A percentile compares a stretch with the other conserved stretches of the same genome.
Evolutionary conservation across 2,888 invertebrate genomes (phyloP).

Genomic region (Eristalis tenax): DNA sequence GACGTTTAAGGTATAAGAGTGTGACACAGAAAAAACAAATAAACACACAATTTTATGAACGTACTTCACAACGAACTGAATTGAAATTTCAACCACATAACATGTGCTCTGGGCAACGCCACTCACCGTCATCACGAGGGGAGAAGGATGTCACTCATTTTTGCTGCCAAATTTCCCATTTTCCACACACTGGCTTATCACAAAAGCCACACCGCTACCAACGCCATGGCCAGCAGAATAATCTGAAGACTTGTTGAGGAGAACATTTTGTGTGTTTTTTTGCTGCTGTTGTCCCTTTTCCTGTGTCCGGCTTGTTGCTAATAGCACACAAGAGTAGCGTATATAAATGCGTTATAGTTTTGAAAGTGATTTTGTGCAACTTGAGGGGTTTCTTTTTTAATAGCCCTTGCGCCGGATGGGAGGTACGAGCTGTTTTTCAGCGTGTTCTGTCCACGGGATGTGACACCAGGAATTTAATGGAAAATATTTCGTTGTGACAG

Average conservation of each 20-base stretch:
- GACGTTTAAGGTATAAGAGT: conserved; percentile 81
- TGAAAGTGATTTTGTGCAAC: neutral
- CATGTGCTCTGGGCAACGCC: conserved; percentile 38
- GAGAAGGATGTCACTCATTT: neutral
- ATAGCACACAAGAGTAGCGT: neutral
- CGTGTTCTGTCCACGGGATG: conserved; percentile 21
- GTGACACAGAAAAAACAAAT: conserved; percentile 33
- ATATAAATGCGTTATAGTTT: neutral
- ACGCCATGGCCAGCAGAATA: neutral
- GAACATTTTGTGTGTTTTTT: conserved; percentile 2
- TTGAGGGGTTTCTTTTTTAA: conserved; percentile 24
- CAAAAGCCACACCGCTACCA: conserved; percentile 43
- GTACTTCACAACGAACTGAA: neutral
- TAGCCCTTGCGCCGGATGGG: conserved; percentile 32
- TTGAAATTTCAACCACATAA: conserved; percentile 39
- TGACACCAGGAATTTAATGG: conserved; percentile 8
- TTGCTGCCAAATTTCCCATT: conserved; percentile 47
- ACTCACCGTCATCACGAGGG: conserved; percentile 16
- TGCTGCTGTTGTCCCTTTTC: conserved; percentile 32
- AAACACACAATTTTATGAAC: neutral
- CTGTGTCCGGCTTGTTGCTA: neutral
- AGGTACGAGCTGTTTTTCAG: conserved; percentile 30
- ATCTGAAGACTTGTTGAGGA: conserved; percentile 54
- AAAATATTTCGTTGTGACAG: neutral
- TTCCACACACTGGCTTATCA: conserved; percentile 55